Evolutionary conservation across 2,113 vertebrate species (phyloP).

Genomic region (Pyrgilauda ruficollis): DNA sequence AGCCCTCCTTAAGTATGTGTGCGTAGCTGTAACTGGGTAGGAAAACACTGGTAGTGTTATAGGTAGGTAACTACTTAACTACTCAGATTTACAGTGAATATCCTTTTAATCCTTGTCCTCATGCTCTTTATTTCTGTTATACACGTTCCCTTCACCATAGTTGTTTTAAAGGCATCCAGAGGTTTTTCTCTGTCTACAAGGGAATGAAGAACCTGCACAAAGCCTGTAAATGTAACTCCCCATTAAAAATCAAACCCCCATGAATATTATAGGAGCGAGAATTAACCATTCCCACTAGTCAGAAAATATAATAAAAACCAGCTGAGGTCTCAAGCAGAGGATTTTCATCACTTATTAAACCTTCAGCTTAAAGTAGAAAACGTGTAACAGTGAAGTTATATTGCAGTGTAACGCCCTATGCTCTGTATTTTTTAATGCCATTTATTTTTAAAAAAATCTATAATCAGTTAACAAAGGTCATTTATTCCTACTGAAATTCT

Average conservation of each 20-base stretch:
- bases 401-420: neutral
- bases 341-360: conserved; percentile 57
- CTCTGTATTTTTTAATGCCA: neutral
- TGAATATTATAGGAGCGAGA: conserved; percentile 84
- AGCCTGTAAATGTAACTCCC: conserved; percentile 50
- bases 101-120: neutral
- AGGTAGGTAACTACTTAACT: neutral
- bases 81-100: neutral
- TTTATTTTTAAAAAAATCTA: neutral
- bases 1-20: neutral
- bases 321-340: neutral
- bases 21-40: neutral
- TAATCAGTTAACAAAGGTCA: conserved; percentile 35
- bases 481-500: conserved; percentile 35
- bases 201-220: neutral
- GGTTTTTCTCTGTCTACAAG: neutral
- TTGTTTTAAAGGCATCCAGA: neutral
- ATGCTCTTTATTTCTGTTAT: neutral
- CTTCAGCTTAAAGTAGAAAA: neutral
- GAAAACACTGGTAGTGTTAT: neutral
- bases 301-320: conserved; percentile 60
- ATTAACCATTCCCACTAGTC: conserved; percentile 67
- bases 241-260: conserved; percentile 79
- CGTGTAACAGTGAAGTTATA: neutral
- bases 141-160: neutral